Conservation (phyloP, 2,888 invertebrate species). For the Athalia rosae region DNA sequence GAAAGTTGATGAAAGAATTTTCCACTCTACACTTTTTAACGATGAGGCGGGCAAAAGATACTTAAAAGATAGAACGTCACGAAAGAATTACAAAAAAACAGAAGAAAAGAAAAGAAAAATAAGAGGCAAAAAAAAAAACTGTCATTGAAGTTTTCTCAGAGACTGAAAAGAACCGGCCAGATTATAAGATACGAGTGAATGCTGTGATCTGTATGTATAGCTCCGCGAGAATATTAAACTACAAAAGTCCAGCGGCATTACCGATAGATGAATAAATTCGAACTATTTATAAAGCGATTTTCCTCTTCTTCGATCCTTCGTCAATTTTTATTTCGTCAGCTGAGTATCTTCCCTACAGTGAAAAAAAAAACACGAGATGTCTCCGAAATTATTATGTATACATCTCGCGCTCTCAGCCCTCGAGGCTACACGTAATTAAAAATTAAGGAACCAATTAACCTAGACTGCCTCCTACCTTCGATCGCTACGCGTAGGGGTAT, state of each 20-base stretch:
- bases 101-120: background rate
- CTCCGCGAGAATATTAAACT: background rate
- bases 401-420: background rate
- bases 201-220: slow-evolving; percentile 6
- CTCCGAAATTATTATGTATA: too few species aligned
- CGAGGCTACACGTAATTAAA: background rate
- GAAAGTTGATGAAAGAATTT: slow-evolving; percentile 14
- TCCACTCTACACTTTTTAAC: background rate
- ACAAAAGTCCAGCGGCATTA: too few species aligned
- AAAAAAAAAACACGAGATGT: too few species aligned
- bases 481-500: too few species aligned
- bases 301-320: too few species aligned
- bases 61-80: background rate
- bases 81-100: background rate
- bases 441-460: slow-evolving; percentile 1
- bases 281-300: too few species aligned
- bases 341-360: too few species aligned
- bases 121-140: background rate
- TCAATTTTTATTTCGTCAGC: too few species aligned
- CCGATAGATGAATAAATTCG: too few species aligned
- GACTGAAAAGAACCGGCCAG: slow-evolving; percentile 9
- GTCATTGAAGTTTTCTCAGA: slow-evolving; percentile 38
- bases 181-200: slow-evolving; percentile 27
- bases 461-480: too few species aligned
- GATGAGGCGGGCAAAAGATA: background rate